Evolutionary conservation across 2,797 vertebrate species (phyloP).

Genomic region (Cossypha polioptera): DNA sequence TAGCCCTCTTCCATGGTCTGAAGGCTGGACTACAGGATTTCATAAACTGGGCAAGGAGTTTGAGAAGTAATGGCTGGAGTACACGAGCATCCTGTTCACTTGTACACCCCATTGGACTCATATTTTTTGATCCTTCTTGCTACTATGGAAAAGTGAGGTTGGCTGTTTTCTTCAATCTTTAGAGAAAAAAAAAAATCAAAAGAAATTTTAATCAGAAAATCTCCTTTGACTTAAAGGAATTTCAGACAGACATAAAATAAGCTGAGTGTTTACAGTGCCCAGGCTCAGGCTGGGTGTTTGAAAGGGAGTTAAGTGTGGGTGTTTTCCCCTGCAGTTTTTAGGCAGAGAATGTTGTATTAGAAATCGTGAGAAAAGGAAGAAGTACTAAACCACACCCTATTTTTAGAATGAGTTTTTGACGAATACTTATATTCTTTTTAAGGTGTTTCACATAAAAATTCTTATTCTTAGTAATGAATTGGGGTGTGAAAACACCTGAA

Average conservation of each 20-base stretch:
- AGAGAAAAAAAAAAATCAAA: not conserved
- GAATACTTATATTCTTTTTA: not conserved
- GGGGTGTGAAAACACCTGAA: conserved; percentile 41
- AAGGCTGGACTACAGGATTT: not conserved
- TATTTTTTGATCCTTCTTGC: not conserved
- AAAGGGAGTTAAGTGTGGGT: not conserved
- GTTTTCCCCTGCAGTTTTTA: not conserved
- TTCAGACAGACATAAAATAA: not conserved
- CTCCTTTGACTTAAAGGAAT: not conserved
- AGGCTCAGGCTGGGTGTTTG: not conserved
- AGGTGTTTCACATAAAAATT: not conserved
- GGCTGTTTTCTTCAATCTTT: not conserved
- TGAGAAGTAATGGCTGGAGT: not conserved
- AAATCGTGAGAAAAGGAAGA: not conserved
- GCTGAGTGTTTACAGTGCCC: not conserved
- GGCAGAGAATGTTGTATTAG: not conserved
- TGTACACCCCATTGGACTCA: rapidly evolving
- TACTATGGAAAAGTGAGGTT: not conserved
- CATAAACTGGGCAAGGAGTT: not conserved
- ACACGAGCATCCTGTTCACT: not conserved
- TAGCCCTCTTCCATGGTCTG: not conserved
- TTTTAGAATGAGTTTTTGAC: not conserved
- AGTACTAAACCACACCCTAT: not conserved
- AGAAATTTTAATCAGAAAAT: not conserved
- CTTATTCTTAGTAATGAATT: not conserved